Conservation (phyloP, 2,888 invertebrate genomes). For the Brachyptera risi region DNA sequence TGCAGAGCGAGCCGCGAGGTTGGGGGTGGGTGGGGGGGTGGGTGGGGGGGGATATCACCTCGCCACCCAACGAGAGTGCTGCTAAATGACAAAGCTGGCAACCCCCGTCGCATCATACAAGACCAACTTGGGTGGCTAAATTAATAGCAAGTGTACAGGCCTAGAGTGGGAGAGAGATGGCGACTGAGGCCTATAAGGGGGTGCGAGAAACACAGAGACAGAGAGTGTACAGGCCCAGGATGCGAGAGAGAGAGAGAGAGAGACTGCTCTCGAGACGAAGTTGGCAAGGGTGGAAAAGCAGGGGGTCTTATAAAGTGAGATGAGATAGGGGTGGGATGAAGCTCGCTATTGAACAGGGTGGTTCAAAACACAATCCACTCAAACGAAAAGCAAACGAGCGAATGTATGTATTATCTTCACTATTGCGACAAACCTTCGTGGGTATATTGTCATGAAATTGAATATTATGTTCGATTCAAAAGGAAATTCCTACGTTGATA, state of each 20-base stretch:
- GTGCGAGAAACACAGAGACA: constrained; percentile 17
- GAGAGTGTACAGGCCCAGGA: constrained; percentile 18
- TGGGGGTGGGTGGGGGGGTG: neutral
- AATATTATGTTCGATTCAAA: too few species aligned
- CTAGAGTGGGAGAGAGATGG: neutral
- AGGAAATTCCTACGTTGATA: too few species aligned
- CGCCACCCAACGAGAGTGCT: neutral
- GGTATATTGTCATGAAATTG: too few species aligned
- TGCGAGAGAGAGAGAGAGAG: constrained; percentile 23
- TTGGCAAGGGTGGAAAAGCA: neutral
- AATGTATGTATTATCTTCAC: too few species aligned
- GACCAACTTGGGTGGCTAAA: constrained; percentile 33
- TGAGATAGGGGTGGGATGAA: neutral
- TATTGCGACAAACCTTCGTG: too few species aligned
- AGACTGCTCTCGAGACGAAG: constrained; percentile 12
- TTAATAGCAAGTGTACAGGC: constrained; percentile 27
- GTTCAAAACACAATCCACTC: too few species aligned
- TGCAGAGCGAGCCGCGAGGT: neutral
- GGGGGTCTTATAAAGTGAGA: neutral
- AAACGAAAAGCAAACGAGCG: too few species aligned
- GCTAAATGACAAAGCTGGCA: constrained; percentile 29
- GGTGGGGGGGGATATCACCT: neutral
- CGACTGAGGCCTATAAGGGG: neutral
- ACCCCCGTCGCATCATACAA: too few species aligned
- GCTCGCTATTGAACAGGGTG: neutral